Evolutionary conservation across 2,888 invertebrate genomes (phyloP), one percentile per base, ranked within the genome.

Genomic region (Aethes cnicana): DNA sequence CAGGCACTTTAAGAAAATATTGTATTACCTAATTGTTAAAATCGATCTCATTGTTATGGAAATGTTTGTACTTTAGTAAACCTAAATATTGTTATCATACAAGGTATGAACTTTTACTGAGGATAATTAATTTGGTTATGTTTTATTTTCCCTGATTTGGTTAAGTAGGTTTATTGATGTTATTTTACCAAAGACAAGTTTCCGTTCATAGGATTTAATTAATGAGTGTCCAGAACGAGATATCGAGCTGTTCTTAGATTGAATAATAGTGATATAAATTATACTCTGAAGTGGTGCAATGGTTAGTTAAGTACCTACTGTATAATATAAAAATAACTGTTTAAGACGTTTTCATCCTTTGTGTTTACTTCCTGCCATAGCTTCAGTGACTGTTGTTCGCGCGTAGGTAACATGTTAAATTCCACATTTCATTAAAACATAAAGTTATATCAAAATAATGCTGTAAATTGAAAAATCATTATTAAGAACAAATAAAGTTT

Each of bases 41-140:
- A 83, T 78, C 84, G 88, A 88, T 89, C 88, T 89, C 88, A 88
- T 86, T 88, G 86, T 88, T 88, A 84, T 83, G 77, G 74, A 85
- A 77, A 78, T 80, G 71, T 79, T 69, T 74, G 74, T 83, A 79
- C 73, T 75, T 69, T 80, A 79, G 77, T 73, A 71, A 78, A 71
- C 73, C 62, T 80, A 75, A 77, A 77, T 78, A 80, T 87, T 89
- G 88, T 89, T 88, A 89, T 88, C 88, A 89, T 89, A 89, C 89
- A 84, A 78, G 86, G 89, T 89, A 87, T 89, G 89, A 89, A 87
- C 72, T 86, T 80, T 74, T 76, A 74, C 71, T 71, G 66, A 66
- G 67, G 67, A 69, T 72, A 55, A 64, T 63, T 68, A 66, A 69
- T 74, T 69, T 64, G 59, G 66, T 67, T 66, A 72, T 73, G 59